Conservation (phyloP, 2,113 vertebrate species). For the Platysteira castanea region DNA sequence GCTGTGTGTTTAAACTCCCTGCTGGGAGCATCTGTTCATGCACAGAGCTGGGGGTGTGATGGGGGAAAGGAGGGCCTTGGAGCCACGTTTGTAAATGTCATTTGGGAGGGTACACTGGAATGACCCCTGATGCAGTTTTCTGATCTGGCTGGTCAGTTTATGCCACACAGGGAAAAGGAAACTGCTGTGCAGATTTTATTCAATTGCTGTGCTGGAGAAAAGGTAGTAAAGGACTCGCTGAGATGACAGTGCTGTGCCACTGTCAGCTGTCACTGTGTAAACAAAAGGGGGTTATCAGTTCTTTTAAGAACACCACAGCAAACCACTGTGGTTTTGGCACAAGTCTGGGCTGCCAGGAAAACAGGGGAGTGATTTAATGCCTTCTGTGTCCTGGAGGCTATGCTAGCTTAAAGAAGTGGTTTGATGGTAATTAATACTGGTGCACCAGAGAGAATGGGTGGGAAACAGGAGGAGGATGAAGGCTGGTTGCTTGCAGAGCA, state of each 20-base stretch:
- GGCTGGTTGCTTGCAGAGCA: not conserved
- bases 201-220: not conserved
- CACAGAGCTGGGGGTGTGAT: not conserved
- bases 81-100: not conserved
- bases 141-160: not conserved
- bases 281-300: not conserved
- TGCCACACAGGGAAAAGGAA: not conserved
- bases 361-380: not conserved
- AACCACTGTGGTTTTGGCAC: not conserved
- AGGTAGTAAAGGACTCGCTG: not conserved
- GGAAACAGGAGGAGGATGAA: not conserved
- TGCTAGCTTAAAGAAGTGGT: not conserved
- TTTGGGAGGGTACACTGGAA: not conserved
- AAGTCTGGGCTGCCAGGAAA: not conserved
- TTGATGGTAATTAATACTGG: not conserved
- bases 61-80: not conserved
- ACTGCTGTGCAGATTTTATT: not conserved
- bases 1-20: slow-evolving; percentile 28
- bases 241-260: not conserved
- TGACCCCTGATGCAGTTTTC: not conserved
- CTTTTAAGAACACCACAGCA: not conserved
- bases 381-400: not conserved
- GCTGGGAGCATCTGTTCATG: slow-evolving; percentile 26
- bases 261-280: not conserved
- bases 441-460: not conserved